Evolutionary conservation across 2,888 invertebrate genomes (phyloP), one percentile per base, ranked within the genome.

Genomic region (Blera fallax): DNA sequence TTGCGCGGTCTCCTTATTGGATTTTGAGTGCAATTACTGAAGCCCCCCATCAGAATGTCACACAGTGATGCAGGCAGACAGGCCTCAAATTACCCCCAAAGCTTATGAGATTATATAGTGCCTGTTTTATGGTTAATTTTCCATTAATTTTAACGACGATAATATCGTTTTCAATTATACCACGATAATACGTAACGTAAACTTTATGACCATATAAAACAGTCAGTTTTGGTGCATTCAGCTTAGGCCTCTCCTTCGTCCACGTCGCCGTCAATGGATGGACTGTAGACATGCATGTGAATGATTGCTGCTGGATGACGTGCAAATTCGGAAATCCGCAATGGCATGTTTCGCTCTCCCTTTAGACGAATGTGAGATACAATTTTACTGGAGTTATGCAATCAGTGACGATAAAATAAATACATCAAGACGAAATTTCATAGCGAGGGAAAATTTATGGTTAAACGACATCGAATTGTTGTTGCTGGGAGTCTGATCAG

Each of bases 151-250:
- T 84, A 74, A 84, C 69, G 69, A 70, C 50, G 43, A 56, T 69
- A 79, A 56, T 79, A 84, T 79, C 84, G 74, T 62, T 79, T 84
- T 70, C 84, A 84, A 79, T 84, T 79, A 84, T 64, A 58, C 48
- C 48, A 10, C 65, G 48, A 48, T 76, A 65, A 76, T 65, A 40
- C 27, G 50, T 60, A 48, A 74, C 79, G 64, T 52, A 24, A 73
- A 79, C 50, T 79, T 79, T 74, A 84, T 45, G 79, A 37, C 34
- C 67, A 40, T 43, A 70, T 50, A 72, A 70, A 72, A 56, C n/a
- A 62, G 67, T 27, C 79, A 74, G 64, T 64, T 74, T n/a, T 27
- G 65, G 64, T 70, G 50, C 40, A 54, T 72, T 64, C 32, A 27
- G 21, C 18, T 62, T 60, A 34, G 43, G 18, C 5, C 54, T 0